These are phyloP conservation scores for Umimayanthus kanabou DNA, from an alignment of 92 coral and sea anemone species.

Conservation along the genomic window DNA sequence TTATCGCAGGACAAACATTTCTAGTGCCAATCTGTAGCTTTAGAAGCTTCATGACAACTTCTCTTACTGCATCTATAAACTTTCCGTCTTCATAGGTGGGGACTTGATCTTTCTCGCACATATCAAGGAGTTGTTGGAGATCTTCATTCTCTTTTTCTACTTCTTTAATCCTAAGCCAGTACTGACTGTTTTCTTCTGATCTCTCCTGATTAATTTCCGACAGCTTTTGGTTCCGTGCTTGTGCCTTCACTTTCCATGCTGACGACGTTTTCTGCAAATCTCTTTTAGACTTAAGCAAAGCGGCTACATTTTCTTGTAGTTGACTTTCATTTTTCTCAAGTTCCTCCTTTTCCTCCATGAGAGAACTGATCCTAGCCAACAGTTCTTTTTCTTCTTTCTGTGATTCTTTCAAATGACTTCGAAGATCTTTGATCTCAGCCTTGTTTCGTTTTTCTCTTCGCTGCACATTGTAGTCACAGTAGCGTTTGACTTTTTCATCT, in stretches of 20 bases:
- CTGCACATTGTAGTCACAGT: not conserved
- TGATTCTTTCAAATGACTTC: not conserved
- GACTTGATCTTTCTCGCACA: not conserved
- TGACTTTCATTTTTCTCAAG: not conserved
- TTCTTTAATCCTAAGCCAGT: not conserved
- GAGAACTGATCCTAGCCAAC: not conserved
- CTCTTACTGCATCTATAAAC: not conserved
- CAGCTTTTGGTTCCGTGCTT: not conserved
- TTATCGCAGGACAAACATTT: not conserved
- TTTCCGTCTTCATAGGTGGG: constrained; percentile 2
- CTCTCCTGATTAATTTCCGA: not conserved
- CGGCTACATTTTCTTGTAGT: not conserved
- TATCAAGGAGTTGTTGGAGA: not conserved
- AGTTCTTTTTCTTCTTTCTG: not conserved
- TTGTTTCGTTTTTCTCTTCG: constrained; percentile 14
- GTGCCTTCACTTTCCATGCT: not conserved
- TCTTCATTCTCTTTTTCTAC: not conserved
- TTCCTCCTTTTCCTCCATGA: not conserved
- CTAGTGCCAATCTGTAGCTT: not conserved
- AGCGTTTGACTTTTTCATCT: constrained; percentile 9
- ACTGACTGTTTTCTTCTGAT: too few relatives aligned
- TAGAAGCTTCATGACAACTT: not conserved
- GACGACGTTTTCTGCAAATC: not conserved
- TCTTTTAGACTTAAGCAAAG: not conserved
- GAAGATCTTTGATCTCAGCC: not conserved